Percentiles rank a stretch among this genome's conserved stretches.
phyloP scores from a whole-genome alignment of 1,140 invertebrate genomes.

The Venustaconcha ellipsiformis region DNA sequence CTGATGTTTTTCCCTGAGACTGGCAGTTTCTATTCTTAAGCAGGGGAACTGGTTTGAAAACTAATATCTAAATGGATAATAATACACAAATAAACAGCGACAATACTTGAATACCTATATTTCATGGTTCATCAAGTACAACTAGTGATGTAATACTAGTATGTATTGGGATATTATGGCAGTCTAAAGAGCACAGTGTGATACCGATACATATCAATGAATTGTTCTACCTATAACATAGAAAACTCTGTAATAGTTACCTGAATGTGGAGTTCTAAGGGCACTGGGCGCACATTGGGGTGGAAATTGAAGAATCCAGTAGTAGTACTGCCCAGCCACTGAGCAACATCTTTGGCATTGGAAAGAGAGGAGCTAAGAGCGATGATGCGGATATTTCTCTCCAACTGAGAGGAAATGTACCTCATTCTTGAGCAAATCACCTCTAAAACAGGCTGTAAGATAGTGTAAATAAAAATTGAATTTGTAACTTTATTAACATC shows the following conservation, averaged over 20 bases:
- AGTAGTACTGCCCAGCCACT: conserved; percentile 95
- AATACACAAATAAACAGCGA: no score
- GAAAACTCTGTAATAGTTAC: conserved; percentile 42
- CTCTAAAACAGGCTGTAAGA: conserved; percentile 85
- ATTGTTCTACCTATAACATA: neutral
- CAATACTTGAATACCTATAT: no score
- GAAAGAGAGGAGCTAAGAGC: conserved; percentile 93
- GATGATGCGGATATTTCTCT: conserved; percentile 92
- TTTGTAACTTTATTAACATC: no score
- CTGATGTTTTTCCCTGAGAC: no score
- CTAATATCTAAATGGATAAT: no score
- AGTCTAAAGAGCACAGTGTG: no score
- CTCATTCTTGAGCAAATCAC: conserved; percentile 97
- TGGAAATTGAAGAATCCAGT: conserved; percentile 98
- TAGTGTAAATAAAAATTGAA: neutral
- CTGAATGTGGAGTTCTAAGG: conserved; percentile 94
- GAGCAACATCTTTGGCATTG: conserved; percentile 94
- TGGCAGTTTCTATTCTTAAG: no score
- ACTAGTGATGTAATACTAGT: no score
- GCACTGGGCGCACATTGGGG: conserved; percentile 95
- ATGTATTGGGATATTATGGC: no score
- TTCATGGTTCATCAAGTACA: no score
- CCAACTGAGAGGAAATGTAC: conserved; percentile 97
- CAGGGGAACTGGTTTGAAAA: no score
- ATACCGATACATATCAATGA: neutral